Conservation (phyloP, 2,888 invertebrate genomes). For the Drosophila maculinotata region DNA sequence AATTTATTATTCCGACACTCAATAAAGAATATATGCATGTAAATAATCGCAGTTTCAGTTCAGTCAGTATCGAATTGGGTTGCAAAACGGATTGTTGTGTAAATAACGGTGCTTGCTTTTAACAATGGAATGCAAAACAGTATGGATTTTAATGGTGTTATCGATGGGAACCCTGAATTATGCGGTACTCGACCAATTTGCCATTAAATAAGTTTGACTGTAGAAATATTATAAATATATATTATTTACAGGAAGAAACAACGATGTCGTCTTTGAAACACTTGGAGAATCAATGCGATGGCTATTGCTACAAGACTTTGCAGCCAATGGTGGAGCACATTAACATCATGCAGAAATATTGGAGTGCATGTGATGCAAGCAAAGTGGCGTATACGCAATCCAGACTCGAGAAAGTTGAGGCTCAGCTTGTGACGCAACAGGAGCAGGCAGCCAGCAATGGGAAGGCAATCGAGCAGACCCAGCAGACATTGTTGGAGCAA, state of each 20-base stretch:
- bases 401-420: constrained; percentile 24
- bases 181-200: not conserved
- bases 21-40: not conserved
- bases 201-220: not conserved
- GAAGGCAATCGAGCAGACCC: constrained; percentile 1
- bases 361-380: constrained; percentile 7
- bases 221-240: not conserved
- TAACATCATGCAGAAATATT: not conserved
- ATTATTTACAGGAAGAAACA: not conserved
- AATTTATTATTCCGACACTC: constrained; percentile 3
- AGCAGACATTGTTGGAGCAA: constrained; percentile 2
- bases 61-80: not conserved
- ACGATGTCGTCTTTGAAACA: too few relatives aligned
- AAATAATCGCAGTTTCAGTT: not conserved
- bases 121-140: constrained; percentile 6
- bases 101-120: not conserved
- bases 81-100: not conserved
- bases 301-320: constrained; percentile 21
- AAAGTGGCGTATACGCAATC: constrained; percentile 6
- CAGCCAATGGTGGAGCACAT: constrained; percentile 34
- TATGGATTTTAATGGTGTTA: not conserved
- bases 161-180: not conserved
- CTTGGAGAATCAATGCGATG: constrained; percentile 8
- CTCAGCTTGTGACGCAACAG: constrained; percentile 2
- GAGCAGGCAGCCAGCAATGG: not conserved